A percentile compares a stretch with the other conserved stretches of the same genome.
These are phyloP conservation scores for Acanthoscelides obtectus DNA, from an alignment of 2,888 invertebrate genomes.

Conservation along the genomic window DNA sequence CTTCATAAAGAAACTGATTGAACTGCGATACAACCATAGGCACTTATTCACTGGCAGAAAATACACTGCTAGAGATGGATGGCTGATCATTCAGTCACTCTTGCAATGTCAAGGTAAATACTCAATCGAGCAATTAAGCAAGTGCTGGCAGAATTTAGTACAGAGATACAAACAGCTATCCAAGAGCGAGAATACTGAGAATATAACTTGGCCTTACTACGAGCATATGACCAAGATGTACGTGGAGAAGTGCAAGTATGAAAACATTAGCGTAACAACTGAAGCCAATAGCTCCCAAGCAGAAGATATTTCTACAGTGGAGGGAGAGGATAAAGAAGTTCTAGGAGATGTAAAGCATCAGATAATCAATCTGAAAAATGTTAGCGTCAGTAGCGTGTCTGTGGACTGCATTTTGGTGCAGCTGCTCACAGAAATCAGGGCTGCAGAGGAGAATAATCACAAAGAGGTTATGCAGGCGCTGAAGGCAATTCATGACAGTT, in stretches of 20 bases:
- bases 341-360: conserved; percentile 2
- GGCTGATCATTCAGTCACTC: conserved; percentile 30
- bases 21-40: conserved; percentile 25
- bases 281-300: not conserved
- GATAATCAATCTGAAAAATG: not conserved
- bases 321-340: conserved; percentile 14
- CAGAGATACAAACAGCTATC: conserved; percentile 28
- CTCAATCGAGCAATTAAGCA: conserved; percentile 30
- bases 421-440: conserved; percentile 20
- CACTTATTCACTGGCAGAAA: conserved; percentile 32
- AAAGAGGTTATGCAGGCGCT: conserved; percentile 17
- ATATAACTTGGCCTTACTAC: conserved; percentile 32
- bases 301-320: conserved; percentile 5
- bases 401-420: conserved; percentile 22
- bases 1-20: conserved; percentile 30
- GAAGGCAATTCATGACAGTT: conserved; percentile 13
- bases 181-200: conserved; percentile 23
- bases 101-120: conserved; percentile 30
- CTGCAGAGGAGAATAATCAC: conserved; percentile 21
- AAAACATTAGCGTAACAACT: not conserved
- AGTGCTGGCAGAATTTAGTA: conserved; percentile 33
- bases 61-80: conserved; percentile 31
- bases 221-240: conserved; percentile 29
- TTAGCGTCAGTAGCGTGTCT: conserved; percentile 16
- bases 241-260: conserved; percentile 12